Base-by-base conservation (phyloP, 2,113 vertebrate genomes). In the Lampris incognitus region DNA sequence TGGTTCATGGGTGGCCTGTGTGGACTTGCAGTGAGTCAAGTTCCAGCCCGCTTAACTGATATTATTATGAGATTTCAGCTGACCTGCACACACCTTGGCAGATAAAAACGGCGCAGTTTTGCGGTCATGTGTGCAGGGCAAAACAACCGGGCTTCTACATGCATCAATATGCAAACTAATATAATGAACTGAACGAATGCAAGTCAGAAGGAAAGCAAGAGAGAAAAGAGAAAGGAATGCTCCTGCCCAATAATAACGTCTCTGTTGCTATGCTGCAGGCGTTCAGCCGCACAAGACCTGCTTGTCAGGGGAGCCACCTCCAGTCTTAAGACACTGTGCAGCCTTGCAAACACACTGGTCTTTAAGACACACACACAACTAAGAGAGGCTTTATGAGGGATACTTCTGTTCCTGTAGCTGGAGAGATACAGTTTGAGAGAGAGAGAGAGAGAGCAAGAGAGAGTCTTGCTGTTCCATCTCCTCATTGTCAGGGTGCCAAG, bases 191-290 rank as follows among this genome's bases (percentile, higher is more conserved):
- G 24, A n/a, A 36, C 6, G 36, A 40, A 10, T 38, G 4, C 13
- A 42, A 41, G 44, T 49, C 40, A 64, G 10, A 38, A n/a, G 36
- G 44, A 46, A 7, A 46, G 44, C 4, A 7, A 46, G 44, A 46
- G 44, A 46, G 44, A 46, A 7, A 46, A 46, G 44, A 1, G 44
- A 46, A 7, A 46, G 44, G 7, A 13, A n/a, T 3, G 10, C 51
- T 4, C 51, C 8, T 37, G 57, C 3, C 42, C 2, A 3, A 6
- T 11, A 1, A 6, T 11, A 1, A 36, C 69, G 68, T 13, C 50
- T 66, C 66, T 11, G 74, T 79, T 85, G 81, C 85, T 79, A 73
- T 1, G 83, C 64, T 79, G 77, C 66, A 54, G 74, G 74, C 42
- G 3, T 60, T 49, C 44, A 73, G 40, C 10, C 6, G 10, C 37